These are phyloP conservation scores for Aurelia aurita DNA, from an alignment of 30 jellyfish, hydroid and myxozoan species.

Conservation along the genomic window DNA sequence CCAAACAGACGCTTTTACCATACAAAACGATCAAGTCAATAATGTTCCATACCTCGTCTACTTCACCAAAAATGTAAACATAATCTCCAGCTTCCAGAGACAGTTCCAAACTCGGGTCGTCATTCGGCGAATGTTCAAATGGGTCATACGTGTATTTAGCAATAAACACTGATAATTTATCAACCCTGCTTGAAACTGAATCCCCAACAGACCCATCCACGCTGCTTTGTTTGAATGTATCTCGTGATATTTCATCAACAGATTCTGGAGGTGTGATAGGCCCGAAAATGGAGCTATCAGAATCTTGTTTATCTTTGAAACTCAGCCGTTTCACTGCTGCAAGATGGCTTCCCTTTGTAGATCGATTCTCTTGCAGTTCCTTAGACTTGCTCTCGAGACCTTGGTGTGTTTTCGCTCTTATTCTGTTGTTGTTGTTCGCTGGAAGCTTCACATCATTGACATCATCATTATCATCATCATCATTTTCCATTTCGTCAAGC, in stretches of 20 bases:
- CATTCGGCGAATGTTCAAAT: conserved; percentile 85
- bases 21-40: too few species aligned
- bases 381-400: too few species aligned
- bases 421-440: not conserved
- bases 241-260: conserved; percentile 10
- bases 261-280: conserved; percentile 45
- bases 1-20: too few species aligned
- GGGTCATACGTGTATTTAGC: conserved; percentile 92
- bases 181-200: not conserved
- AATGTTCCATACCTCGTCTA: conserved; percentile 65
- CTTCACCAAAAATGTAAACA: conserved; percentile 85
- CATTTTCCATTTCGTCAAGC: conserved; percentile 38
- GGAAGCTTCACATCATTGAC: not conserved
- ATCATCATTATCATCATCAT: conserved; percentile 17
- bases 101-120: conserved; percentile 79
- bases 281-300: conserved; percentile 41
- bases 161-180: conserved; percentile 61
- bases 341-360: not conserved
- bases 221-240: not conserved
- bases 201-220: not conserved
- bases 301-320: conserved; percentile 16
- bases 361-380: too few species aligned
- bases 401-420: too few species aligned
- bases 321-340: conserved; percentile 39
- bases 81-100: conserved; percentile 81